These are phyloP conservation scores for Eleginops maclovinus DNA, from an alignment of 2,113 vertebrate species.

Conservation along the genomic window DNA sequence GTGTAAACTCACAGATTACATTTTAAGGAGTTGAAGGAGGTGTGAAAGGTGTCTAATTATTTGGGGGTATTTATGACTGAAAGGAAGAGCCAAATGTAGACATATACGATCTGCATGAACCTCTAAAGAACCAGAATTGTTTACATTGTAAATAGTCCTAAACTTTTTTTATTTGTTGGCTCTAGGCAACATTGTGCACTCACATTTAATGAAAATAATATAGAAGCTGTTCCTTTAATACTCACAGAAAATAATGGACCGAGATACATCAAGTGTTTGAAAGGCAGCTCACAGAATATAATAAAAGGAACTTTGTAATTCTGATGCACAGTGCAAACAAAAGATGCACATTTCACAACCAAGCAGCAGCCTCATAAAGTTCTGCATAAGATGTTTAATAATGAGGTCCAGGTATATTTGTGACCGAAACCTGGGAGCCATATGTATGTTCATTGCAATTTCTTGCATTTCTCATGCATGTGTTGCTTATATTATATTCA, in stretches of 20 bases:
- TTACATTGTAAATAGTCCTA: too few species aligned
- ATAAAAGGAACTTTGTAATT: not conserved
- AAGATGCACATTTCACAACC: not conserved
- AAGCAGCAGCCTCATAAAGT: not conserved
- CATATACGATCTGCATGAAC: not conserved
- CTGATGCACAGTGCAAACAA: not conserved
- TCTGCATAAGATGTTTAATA: not conserved
- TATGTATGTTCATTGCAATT: not conserved
- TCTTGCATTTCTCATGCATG: not conserved
- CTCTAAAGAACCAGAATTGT: not conserved
- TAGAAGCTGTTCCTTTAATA: too few species aligned
- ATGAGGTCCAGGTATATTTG: too few species aligned
- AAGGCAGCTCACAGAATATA: not conserved
- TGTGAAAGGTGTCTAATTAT: too few species aligned
- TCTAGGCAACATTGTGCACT: too few species aligned
- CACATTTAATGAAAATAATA: too few species aligned
- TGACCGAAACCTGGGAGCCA: not conserved
- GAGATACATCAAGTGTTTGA: too few species aligned
- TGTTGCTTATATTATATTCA: not conserved
- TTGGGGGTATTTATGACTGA: too few species aligned
- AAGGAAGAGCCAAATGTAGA: too few species aligned
- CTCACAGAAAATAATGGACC: not conserved
- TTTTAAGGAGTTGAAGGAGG: too few species aligned
- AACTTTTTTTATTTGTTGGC: not conserved
- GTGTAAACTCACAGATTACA: too few species aligned